A percentile compares a stretch with the other conserved stretches of the same genome.
Evolutionary conservation across 2,113 vertebrate species (phyloP).

Genomic region (Corydoras sp.): DNA sequence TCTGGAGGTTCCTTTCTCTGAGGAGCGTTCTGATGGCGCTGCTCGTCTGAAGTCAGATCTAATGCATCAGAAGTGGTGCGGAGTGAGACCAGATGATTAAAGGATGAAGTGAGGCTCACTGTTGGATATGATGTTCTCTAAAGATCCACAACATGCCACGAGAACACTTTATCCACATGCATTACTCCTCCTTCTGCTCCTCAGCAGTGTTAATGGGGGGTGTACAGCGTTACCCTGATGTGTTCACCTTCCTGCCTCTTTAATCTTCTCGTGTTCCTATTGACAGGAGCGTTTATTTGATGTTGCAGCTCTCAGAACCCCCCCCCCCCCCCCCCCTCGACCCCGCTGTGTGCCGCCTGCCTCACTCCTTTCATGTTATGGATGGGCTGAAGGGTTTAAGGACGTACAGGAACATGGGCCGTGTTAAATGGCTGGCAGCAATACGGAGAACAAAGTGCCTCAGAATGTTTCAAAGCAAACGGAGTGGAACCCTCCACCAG

Average conservation of each 20-base stretch:
- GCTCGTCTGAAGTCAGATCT: neutral
- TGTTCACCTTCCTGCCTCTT: constrained; percentile 56
- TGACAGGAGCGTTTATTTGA: constrained; percentile 70
- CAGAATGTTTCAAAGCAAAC: neutral
- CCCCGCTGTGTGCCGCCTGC: constrained; percentile 14
- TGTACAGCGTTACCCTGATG: constrained; percentile 51
- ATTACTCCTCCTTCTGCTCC: constrained; percentile 39
- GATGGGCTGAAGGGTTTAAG: neutral
- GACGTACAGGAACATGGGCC: neutral
- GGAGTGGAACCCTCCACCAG: neutral
- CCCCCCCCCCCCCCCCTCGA: constrained; percentile 58
- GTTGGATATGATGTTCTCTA: constrained; percentile 17
- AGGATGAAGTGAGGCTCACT: constrained; percentile 19
- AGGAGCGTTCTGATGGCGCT: neutral
- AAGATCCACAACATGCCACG: constrained; percentile 33
- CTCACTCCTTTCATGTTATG: constrained; percentile 29
- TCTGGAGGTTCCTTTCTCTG: neutral
- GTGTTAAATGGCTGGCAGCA: neutral
- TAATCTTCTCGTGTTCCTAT: constrained; percentile 72
- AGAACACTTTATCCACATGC: constrained; percentile 40
- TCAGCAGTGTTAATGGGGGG: constrained; percentile 62
- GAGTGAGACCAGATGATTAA: constrained; percentile 26
- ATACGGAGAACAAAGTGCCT: neutral
- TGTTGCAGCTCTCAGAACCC: constrained; percentile 56
- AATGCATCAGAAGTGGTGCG: constrained; percentile 27